Conservation (phyloP, 2,113 vertebrate genomes). For the Odocoileus hemionus region DNA sequence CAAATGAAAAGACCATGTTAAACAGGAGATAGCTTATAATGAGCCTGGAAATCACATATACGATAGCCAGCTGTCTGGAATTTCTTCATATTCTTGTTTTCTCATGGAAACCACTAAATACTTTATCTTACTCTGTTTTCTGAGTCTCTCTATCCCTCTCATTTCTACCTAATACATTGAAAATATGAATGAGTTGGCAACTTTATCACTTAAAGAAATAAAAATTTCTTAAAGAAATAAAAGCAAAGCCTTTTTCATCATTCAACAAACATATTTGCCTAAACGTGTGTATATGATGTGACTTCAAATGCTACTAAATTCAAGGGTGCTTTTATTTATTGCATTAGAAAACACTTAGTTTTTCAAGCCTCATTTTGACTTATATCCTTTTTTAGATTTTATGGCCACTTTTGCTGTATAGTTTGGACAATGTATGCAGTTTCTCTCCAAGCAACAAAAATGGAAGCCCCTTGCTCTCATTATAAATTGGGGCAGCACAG, state of each 20-base stretch:
- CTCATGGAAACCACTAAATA: conserved; percentile 39
- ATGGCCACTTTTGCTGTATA: not conserved
- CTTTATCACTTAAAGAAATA: not conserved
- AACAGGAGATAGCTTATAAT: conserved; percentile 67
- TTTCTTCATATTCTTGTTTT: conserved; percentile 44
- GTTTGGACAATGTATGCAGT: not conserved
- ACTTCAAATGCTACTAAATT: not conserved
- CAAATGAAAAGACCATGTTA: conserved; percentile 62
- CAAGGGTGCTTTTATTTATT: not conserved
- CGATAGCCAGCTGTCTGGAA: conserved; percentile 30
- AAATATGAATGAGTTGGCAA: not conserved
- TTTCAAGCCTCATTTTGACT: not conserved
- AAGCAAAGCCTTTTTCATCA: not conserved
- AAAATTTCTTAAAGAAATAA: not conserved
- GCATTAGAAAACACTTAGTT: not conserved
- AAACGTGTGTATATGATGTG: not conserved
- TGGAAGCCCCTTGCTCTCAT: not conserved
- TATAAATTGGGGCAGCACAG: not conserved
- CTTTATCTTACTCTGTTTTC: conserved; percentile 54
- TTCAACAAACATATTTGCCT: not conserved
- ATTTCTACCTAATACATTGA: not conserved
- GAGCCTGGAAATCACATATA: conserved; percentile 69
- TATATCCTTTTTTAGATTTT: not conserved
- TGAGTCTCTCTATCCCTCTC: conserved; percentile 6
- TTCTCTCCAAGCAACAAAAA: not conserved